A percentile compares a stretch with the other conserved stretches of the same genome.
Evolutionary conservation across 2,888 invertebrate genomes (phyloP).

Genomic region (Brenthis daphne): DNA sequence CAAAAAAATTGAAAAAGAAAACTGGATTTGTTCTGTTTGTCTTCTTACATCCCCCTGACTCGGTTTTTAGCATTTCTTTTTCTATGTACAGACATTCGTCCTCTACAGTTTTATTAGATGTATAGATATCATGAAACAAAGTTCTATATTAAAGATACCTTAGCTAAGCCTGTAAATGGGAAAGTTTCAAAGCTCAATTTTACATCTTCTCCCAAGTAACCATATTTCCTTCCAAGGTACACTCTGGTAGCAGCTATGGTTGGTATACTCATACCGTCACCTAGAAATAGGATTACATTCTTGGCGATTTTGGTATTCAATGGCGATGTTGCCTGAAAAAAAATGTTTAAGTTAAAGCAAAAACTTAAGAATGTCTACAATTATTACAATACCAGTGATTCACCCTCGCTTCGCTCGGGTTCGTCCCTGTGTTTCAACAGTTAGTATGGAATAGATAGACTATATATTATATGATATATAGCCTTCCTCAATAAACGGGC

Average conservation of each 20-base stretch:
- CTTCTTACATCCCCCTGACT: too few relatives aligned
- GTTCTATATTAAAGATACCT: slow-evolving; percentile 72
- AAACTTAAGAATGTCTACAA: not conserved
- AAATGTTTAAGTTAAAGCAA: not conserved
- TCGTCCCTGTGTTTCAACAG: too few relatives aligned
- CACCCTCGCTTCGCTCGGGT: too few relatives aligned
- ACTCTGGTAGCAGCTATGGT: slow-evolving; percentile 90
- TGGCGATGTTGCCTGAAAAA: slow-evolving; percentile 52
- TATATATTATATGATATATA: too few relatives aligned
- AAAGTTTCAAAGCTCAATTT: slow-evolving; percentile 88
- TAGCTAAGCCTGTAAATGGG: slow-evolving; percentile 87
- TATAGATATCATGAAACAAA: too few relatives aligned
- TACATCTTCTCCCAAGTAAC: slow-evolving; percentile 85
- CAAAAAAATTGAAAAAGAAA: too few relatives aligned
- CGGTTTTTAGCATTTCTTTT: too few relatives aligned
- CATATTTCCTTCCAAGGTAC: slow-evolving; percentile 84
- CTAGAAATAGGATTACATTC: slow-evolving; percentile 91
- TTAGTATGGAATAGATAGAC: too few relatives aligned
- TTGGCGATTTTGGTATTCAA: slow-evolving; percentile 65
- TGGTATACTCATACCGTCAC: slow-evolving; percentile 94
- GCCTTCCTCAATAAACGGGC: too few relatives aligned
- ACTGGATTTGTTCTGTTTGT: too few relatives aligned
- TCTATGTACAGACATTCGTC: too few relatives aligned
- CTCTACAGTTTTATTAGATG: too few relatives aligned
- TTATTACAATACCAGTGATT: not conserved